Evolutionary conservation across 2,888 invertebrate genomes (phyloP).

Genomic region (Unio delphinus): DNA sequence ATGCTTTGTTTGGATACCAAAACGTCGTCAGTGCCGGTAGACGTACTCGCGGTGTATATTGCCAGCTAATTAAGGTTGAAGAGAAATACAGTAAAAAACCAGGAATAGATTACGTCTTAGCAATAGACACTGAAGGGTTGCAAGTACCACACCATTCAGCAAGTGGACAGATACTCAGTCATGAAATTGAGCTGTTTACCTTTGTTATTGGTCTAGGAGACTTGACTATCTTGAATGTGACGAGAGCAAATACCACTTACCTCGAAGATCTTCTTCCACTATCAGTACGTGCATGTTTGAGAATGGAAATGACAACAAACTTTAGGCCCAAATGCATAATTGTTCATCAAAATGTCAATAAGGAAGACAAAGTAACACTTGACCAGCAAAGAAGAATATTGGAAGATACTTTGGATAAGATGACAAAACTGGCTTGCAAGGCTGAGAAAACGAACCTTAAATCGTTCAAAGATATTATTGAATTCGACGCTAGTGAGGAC

Average conservation of each 20-base stretch:
- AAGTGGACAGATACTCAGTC: neutral
- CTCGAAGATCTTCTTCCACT: slow-evolving; percentile 17
- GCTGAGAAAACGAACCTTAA: slow-evolving; percentile 4
- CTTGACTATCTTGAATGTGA: slow-evolving; percentile 16
- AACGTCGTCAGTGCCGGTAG: slow-evolving; percentile 25
- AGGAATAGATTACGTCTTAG: slow-evolving; percentile 8
- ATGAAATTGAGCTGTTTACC: slow-evolving; percentile 20
- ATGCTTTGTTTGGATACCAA: slow-evolving; percentile 30
- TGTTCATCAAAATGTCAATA: slow-evolving; percentile 23
- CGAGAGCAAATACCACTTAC: slow-evolving; percentile 17
- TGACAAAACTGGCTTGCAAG: slow-evolving; percentile 9
- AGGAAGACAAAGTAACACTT: slow-evolving; percentile 3
- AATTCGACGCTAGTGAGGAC: slow-evolving; percentile 12
- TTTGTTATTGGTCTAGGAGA: slow-evolving; percentile 21
- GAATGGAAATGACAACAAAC: slow-evolving; percentile 14
- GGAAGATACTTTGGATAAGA: slow-evolving; percentile 11
- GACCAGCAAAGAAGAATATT: slow-evolving; percentile 1
- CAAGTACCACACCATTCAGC: slow-evolving; percentile 9
- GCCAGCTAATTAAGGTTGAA: slow-evolving; percentile 12
- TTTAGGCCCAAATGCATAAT: slow-evolving; percentile 10
- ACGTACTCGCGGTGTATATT: slow-evolving; percentile 25
- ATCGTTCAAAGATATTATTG: slow-evolving; percentile 13
- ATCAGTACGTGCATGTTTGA: slow-evolving; percentile 17
- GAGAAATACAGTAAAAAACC: neutral
- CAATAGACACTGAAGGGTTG: slow-evolving; percentile 26